Conservation (phyloP, 2,113 vertebrate genomes). For the Trichechus manatus region DNA sequence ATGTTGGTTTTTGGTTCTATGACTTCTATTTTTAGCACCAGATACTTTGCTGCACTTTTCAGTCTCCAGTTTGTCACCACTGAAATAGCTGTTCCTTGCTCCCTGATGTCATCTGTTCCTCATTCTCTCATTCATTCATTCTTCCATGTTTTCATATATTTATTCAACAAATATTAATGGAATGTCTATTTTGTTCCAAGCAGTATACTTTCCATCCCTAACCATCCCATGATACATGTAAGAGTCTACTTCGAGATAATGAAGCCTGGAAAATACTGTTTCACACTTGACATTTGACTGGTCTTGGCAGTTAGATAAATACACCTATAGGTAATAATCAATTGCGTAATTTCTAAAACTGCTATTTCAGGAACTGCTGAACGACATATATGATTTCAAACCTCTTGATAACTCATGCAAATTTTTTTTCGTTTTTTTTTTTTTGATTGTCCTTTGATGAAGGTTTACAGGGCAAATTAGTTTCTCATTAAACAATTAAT, state of each 20-base stretch:
- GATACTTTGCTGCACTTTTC: not conserved
- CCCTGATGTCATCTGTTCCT: not conserved
- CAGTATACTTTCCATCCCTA: not conserved
- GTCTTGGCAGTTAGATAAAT: not conserved
- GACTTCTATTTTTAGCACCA: not conserved
- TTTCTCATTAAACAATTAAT: too few species aligned
- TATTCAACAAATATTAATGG: conserved; percentile 2
- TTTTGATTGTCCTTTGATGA: too few species aligned
- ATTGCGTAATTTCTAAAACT: conserved; percentile 46
- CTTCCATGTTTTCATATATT: not conserved
- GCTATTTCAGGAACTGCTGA: not conserved
- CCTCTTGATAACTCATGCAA: not conserved
- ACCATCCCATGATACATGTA: not conserved
- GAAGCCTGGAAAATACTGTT: conserved; percentile 10
- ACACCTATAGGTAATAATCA: not conserved
- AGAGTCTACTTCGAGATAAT: conserved; percentile 6
- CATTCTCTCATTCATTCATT: not conserved
- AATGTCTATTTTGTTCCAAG: not conserved
- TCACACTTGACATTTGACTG: not conserved
- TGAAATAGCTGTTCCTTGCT: not conserved
- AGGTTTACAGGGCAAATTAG: too few species aligned
- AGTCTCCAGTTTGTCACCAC: not conserved
- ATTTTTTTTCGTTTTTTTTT: too few species aligned
- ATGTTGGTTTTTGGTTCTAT: not conserved
- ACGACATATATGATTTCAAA: not conserved